Base-by-base conservation (phyloP, 2,113 vertebrate species). In the Microtus oregoni region DNA sequence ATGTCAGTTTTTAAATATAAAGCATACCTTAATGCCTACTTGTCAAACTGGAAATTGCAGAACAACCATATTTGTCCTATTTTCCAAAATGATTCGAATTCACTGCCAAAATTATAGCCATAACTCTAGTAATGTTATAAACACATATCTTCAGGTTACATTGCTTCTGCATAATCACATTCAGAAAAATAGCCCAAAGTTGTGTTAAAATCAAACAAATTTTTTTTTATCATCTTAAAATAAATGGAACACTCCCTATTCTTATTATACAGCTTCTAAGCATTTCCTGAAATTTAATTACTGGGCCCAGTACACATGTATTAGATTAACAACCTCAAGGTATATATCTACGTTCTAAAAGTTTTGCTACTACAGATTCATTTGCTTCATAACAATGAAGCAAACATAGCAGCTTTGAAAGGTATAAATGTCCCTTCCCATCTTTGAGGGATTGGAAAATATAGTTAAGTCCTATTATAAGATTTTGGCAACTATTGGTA, bases 151-250 rank as follows among this genome's bases (percentile, higher is more conserved):
- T 41, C 73, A 73, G 8, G 67, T 72, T 63, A 70, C 35, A 14
- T 81, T 85, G 28, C 88, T 91, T 89, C 41, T 96, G 61, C 61
- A 91, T 93, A 89, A 65, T 81, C 41, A 93, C 93, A 86, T 72
- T 85, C 38, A 90, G 28, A 95, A 77, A 89, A 92, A 13, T 50
- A 72, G 76, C 10, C 14, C 47, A 75, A 87, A 95, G 15, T 55
- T 35, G 15, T 28, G 38, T 78, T 75, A 58, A 63, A 41, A 91
- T 14, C 15, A 79, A 75, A 58, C 10, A 77, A 79, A 58, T 70
- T 14, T 91, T 14, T 91, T 86, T 79, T 91, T 67, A 30, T 91
- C 47, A 90, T 13, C 70, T 65, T 50, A 58, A 26, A 19, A 75
- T 86, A 24, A 9, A 90, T 11, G 5, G 7, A 38, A 50, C 24